Conservation (phyloP, 2,888 invertebrate species). For the Tryphoninae sp. region DNA sequence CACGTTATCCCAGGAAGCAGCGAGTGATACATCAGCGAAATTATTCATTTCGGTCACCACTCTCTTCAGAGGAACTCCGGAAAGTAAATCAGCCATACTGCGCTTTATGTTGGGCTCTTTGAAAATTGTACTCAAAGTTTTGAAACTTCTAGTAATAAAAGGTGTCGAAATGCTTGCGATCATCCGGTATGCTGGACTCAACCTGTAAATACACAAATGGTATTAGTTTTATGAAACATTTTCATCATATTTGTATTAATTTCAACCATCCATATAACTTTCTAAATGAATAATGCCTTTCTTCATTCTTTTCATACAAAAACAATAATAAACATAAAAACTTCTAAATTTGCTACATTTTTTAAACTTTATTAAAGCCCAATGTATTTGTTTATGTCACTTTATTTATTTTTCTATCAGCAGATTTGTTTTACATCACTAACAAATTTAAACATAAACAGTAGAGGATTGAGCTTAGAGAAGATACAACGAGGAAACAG, state of each 20-base stretch:
- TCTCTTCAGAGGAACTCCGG: slow-evolving; percentile 82
- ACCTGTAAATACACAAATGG: slow-evolving; percentile 29
- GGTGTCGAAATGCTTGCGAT: slow-evolving; percentile 9
- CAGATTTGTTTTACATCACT: too few relatives aligned
- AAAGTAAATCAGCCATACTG: slow-evolving; percentile 49
- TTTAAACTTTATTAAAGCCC: too few relatives aligned
- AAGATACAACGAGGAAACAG: too few relatives aligned
- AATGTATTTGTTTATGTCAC: too few relatives aligned
- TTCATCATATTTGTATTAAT: background rate
- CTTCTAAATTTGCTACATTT: background rate
- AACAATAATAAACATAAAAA: background rate
- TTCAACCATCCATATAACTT: background rate
- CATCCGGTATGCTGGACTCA: slow-evolving; percentile 17
- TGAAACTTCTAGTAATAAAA: background rate
- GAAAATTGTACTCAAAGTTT: background rate
- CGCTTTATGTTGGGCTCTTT: background rate
- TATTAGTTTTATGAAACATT: background rate
- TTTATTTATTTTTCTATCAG: too few relatives aligned
- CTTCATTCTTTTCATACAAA: too few relatives aligned
- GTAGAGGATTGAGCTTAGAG: too few relatives aligned
- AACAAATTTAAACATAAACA: too few relatives aligned
- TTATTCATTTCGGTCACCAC: slow-evolving; percentile 85
- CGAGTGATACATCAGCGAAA: slow-evolving; percentile 87
- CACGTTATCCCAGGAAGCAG: slow-evolving; percentile 97
- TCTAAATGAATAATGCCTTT: background rate